Evolutionary conservation across 2,888 invertebrate genomes (phyloP).

Genomic region (Andrena trimmerana): DNA sequence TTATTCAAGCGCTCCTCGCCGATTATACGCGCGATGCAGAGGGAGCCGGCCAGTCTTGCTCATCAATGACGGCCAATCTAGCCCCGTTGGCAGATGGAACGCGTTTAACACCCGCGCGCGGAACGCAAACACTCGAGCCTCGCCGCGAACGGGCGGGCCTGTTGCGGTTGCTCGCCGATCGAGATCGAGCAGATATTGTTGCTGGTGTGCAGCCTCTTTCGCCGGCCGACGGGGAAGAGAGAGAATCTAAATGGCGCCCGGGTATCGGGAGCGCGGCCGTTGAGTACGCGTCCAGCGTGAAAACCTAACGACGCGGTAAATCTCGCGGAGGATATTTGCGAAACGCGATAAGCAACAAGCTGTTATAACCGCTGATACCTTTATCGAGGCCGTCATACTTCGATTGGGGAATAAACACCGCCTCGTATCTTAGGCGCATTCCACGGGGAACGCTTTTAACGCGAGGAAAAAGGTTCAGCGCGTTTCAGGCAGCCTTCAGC

Average conservation of each 20-base stretch:
- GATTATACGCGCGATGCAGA: conserved; percentile 59
- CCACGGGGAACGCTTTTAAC: conserved; percentile 1
- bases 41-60: background rate
- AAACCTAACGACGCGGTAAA: conserved; percentile 51
- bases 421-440: conserved; percentile 25
- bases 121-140: conserved; percentile 23
- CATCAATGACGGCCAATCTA: conserved; percentile 61
- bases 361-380: conserved; percentile 21
- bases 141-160: conserved; percentile 22
- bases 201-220: conserved; percentile 28
- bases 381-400: conserved; percentile 42
- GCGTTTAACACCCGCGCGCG: conserved; percentile 64
- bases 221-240: conserved; percentile 2
- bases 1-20: conserved; percentile 62
- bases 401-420: conserved; percentile 1
- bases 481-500: background rate
- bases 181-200: conserved; percentile 54
- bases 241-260: conserved; percentile 47
- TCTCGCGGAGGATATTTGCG: conserved; percentile 46
- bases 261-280: conserved; percentile 17
- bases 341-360: conserved; percentile 43
- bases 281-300: conserved; percentile 7
- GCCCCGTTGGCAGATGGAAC: conserved; percentile 49
- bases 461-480: background rate
- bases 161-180: conserved; percentile 44